Evolutionary conservation across 2,888 invertebrate genomes (phyloP).

Genomic region (Seladonia tumulorum): DNA sequence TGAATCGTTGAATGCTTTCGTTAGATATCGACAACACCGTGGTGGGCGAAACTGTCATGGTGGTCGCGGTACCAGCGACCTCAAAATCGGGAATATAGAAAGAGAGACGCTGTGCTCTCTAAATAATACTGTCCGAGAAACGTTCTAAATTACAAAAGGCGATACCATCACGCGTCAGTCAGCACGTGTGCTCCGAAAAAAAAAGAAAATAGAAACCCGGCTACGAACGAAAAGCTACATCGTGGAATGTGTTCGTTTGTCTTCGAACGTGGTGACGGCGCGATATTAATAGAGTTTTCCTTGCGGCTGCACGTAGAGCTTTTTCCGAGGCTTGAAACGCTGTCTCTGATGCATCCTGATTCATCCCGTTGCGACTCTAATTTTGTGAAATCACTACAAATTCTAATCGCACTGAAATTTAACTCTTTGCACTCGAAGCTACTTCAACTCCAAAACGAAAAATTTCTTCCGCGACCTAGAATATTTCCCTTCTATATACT

Average conservation of each 20-base stretch:
- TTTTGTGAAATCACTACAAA: no score
- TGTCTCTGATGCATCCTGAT: not conserved
- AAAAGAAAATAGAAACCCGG: not conserved
- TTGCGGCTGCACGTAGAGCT: constrained; percentile 29
- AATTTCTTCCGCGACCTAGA: no score
- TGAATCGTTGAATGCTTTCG: not conserved
- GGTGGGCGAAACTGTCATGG: not conserved
- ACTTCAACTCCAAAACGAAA: no score
- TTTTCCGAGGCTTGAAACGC: not conserved
- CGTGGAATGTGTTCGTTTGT: constrained; percentile 56
- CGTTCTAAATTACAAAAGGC: constrained; percentile 28
- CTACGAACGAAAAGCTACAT: constrained; percentile 39
- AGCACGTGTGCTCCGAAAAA: not conserved
- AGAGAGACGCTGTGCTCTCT: not conserved
- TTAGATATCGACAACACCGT: not conserved
- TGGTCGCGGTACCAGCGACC: not conserved
- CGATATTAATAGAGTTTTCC: constrained; percentile 25
- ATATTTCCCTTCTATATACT: no score
- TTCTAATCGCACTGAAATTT: no score
- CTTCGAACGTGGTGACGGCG: constrained; percentile 50
- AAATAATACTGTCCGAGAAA: constrained; percentile 50
- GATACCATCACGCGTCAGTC: constrained; percentile 34
- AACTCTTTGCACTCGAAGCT: no score
- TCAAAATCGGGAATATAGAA: not conserved
- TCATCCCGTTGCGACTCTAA: no score